phyloP scores from a whole-genome alignment of 2,113 vertebrate species.

The Haplochromis vanheusdeni region DNA sequence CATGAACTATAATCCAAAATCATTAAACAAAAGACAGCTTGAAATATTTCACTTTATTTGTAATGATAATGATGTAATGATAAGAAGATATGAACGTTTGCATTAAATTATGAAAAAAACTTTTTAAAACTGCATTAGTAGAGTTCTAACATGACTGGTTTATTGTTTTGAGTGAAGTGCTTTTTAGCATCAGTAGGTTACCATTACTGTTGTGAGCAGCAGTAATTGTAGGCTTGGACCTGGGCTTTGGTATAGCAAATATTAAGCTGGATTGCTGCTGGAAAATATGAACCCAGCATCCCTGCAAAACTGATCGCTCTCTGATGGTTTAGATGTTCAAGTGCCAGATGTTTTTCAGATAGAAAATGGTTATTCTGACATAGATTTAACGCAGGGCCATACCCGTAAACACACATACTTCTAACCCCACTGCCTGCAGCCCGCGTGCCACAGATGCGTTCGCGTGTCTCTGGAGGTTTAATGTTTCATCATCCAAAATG shows the following conservation, averaged over 20 bases:
- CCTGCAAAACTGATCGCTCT: not conserved
- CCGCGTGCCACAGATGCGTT: not conserved
- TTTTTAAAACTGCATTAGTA: not conserved
- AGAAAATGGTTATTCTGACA: not conserved
- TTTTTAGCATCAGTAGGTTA: not conserved
- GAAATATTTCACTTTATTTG: not conserved
- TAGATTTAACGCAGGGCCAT: not conserved
- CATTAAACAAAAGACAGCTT: not conserved
- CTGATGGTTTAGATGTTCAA: not conserved
- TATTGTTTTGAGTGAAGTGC: not conserved
- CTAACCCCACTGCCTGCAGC: not conserved
- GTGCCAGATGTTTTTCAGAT: not conserved
- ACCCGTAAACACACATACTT: not conserved
- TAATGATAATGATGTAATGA: not conserved
- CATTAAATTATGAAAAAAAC: not conserved
- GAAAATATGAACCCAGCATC: not conserved
- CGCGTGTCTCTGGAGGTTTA: not conserved
- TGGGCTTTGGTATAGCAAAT: not conserved
- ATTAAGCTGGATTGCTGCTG: not conserved
- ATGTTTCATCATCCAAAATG: conserved; percentile 20
- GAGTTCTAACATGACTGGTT: not conserved
- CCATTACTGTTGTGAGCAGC: not conserved
- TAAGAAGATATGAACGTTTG: not conserved
- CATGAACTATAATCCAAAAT: not conserved
- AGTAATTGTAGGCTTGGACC: not conserved